These are phyloP conservation scores for Ceramica pisi DNA, from an alignment of 2,888 invertebrate species.

Conservation along the genomic window DNA sequence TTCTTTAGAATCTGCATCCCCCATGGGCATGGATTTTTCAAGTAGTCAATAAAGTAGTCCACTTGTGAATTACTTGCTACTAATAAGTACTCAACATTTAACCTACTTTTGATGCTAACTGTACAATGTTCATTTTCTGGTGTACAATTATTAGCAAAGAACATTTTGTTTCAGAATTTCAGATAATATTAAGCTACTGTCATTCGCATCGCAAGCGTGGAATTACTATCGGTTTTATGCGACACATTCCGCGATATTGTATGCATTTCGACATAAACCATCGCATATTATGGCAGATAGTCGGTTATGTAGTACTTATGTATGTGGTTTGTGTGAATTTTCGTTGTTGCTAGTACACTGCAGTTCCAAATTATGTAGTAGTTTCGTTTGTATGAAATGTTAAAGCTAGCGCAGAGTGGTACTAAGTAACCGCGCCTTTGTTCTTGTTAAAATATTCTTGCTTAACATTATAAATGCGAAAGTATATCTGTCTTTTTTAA, in stretches of 20 bases:
- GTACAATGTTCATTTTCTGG: neutral
- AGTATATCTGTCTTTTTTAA: no score
- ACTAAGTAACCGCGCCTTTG: neutral
- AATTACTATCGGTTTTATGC: constrained; percentile 29
- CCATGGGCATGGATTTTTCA: no score
- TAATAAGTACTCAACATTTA: neutral
- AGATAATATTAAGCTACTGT: constrained; percentile 12
- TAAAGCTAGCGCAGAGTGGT: neutral
- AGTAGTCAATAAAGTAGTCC: no score
- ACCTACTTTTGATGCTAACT: neutral
- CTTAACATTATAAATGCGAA: no score
- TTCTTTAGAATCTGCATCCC: no score
- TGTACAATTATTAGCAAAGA: constrained; percentile 3
- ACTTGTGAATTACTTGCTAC: no score
- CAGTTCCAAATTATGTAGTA: constrained; percentile 4
- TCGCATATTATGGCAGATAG: constrained; percentile 9
- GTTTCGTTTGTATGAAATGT: neutral
- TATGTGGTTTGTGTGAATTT: neutral
- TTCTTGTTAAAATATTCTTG: neutral
- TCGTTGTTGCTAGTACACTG: neutral
- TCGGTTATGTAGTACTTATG: neutral
- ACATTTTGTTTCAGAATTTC: constrained; percentile 15
- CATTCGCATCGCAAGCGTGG: neutral
- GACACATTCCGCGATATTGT: constrained; percentile 21
- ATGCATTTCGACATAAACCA: constrained; percentile 16